A percentile compares a stretch with the other conserved stretches of the same genome.
Evolutionary conservation across 2,888 invertebrate genomes (phyloP).

Genomic region (Panorpa germanica): DNA sequence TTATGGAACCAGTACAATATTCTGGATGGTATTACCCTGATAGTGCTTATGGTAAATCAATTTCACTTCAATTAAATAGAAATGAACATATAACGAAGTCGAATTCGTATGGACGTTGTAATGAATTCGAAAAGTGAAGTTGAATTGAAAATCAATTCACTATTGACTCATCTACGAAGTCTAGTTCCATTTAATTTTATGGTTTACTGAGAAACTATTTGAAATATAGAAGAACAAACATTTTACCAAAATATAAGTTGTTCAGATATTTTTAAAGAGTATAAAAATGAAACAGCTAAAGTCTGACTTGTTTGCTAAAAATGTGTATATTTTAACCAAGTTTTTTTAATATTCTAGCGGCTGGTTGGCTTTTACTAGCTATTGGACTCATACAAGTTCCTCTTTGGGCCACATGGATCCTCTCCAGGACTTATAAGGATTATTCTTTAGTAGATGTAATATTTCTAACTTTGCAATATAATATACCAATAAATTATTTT

Average conservation of each 20-base stretch:
- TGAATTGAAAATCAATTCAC: too few relatives aligned
- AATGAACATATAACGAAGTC: too few relatives aligned
- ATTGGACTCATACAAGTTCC: slow-evolving; percentile 30
- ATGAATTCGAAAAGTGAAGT: too few relatives aligned
- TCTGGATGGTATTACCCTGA: slow-evolving; percentile 35
- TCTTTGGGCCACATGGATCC: slow-evolving; percentile 24
- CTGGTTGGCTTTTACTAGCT: slow-evolving; percentile 30
- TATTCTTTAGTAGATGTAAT: slow-evolving; percentile 17
- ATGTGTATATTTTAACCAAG: neutral
- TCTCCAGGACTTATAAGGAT: slow-evolving; percentile 17
- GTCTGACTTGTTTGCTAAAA: too few relatives aligned
- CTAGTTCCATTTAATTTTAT: too few relatives aligned
- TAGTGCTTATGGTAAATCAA: slow-evolving; percentile 33
- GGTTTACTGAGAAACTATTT: too few relatives aligned
- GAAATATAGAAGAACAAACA: neutral
- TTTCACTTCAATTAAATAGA: too few relatives aligned
- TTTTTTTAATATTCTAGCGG: slow-evolving; percentile 19
- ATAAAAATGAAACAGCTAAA: too few relatives aligned
- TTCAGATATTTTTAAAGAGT: too few relatives aligned
- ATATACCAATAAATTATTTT: neutral
- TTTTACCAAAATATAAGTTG: neutral
- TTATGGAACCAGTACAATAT: slow-evolving; percentile 35
- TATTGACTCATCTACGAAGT: too few relatives aligned
- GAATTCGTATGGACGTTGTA: too few relatives aligned
- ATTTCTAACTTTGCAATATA: neutral